Conservation (phyloP, 2,113 vertebrate genomes). For the Chaetodon auriga region DNA sequence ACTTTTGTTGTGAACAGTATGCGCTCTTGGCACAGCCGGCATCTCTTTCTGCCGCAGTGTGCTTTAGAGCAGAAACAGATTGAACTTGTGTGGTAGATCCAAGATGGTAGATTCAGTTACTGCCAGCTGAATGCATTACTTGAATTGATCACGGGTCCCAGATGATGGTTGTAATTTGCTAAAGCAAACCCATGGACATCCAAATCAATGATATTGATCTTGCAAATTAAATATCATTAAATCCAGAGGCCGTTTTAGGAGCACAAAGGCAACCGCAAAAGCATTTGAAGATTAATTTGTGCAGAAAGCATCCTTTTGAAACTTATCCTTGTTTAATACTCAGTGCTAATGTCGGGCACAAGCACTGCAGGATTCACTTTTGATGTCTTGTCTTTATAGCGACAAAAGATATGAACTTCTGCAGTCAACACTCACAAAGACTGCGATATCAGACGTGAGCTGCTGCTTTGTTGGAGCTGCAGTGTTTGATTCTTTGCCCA, state of each 20-base stretch:
- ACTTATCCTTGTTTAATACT: neutral
- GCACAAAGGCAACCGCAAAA: neutral
- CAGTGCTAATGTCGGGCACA: neutral
- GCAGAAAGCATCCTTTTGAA: neutral
- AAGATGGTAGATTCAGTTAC: slow-evolving; percentile 20
- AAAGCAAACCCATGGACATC: neutral
- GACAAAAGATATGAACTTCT: neutral
- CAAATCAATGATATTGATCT: slow-evolving; percentile 35
- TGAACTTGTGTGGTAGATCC: neutral
- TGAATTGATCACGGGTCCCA: slow-evolving; percentile 10
- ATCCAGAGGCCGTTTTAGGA: neutral
- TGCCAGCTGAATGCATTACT: slow-evolving; percentile 13
- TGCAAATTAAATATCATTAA: neutral
- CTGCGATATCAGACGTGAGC: neutral
- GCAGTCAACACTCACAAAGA: neutral
- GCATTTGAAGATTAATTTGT: neutral
- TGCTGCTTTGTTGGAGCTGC: neutral
- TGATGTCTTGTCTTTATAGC: neutral
- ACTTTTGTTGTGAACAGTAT: slow-evolving; percentile 5
- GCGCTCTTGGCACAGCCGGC: neutral
- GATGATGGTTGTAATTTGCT: slow-evolving; percentile 8
- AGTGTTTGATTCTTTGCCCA: neutral
- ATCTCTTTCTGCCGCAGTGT: slow-evolving; percentile 7
- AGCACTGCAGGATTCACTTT: neutral
- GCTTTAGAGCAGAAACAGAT: slow-evolving; percentile 1